Percentiles rank a stretch among this genome's conserved stretches.
Conservation (phyloP, 2,797 vertebrate species). For the Melanotaenia pygmaea region DNA sequence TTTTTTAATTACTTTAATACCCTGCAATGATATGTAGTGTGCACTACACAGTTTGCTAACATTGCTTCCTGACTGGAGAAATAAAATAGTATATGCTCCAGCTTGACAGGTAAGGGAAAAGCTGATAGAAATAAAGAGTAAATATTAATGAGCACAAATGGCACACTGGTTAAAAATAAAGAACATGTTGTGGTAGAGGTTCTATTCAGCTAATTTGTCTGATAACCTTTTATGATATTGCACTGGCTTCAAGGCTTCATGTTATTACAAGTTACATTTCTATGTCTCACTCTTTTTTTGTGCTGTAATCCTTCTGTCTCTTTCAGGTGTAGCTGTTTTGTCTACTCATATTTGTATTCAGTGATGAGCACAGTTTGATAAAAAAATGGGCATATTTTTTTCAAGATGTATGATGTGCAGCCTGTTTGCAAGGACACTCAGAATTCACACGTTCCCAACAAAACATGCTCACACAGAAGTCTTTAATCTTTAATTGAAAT, state of each 20-base stretch:
- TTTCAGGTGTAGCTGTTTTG: constrained; percentile 45
- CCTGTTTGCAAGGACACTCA: constrained; percentile 49
- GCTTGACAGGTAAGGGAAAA: not conserved
- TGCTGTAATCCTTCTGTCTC: not conserved
- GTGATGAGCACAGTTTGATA: constrained; percentile 52
- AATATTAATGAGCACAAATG: not conserved
- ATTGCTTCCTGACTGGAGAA: not conserved
- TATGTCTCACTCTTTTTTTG: not conserved
- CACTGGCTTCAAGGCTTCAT: not conserved
- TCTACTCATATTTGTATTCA: constrained; percentile 52
- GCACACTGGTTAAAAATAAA: not conserved
- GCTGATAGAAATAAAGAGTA: not conserved
- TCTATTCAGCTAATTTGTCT: not conserved
- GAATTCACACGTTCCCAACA: constrained; percentile 10
- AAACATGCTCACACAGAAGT: constrained; percentile 3
- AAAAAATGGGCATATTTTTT: constrained; percentile 44
- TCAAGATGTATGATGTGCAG: constrained; percentile 18
- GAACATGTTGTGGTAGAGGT: not conserved
- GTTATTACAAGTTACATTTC: not conserved
- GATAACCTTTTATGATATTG: not conserved
- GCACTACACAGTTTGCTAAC: not conserved
- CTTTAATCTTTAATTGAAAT: not conserved
- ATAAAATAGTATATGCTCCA: not conserved
- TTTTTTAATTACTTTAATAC: not conserved
- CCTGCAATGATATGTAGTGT: not conserved